phyloP scores from a whole-genome alignment of 2,113 vertebrate species.

The Sceloporus undulatus region DNA sequence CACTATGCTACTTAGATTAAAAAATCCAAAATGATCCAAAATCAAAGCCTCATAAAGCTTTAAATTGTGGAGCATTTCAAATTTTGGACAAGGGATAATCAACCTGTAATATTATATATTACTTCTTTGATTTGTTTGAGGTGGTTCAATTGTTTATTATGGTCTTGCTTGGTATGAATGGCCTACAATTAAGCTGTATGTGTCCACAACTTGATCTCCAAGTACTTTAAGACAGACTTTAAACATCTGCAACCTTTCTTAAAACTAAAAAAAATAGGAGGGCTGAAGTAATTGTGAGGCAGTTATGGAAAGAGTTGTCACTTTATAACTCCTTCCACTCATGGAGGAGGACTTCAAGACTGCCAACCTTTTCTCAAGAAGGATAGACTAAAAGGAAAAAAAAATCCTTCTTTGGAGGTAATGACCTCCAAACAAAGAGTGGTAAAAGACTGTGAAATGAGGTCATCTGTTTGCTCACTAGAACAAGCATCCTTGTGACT shows the following conservation, averaged over 20 bases:
- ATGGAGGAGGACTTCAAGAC: neutral
- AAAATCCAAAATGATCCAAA: too few species aligned
- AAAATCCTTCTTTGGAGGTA: neutral
- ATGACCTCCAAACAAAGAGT: constrained; percentile 5
- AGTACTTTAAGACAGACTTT: neutral
- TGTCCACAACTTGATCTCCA: neutral
- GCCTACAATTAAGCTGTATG: neutral
- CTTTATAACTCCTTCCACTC: neutral
- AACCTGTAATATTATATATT: too few species aligned
- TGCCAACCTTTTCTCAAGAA: neutral
- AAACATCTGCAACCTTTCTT: neutral
- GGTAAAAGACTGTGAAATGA: constrained; percentile 7
- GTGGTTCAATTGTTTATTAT: too few species aligned
- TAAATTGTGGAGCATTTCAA: too few species aligned
- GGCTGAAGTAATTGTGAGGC: neutral
- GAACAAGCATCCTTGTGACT: constrained; percentile 7
- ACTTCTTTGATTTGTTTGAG: too few species aligned
- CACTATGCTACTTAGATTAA: too few species aligned
- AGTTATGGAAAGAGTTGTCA: neutral
- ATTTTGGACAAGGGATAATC: too few species aligned
- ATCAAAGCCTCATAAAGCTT: too few species aligned
- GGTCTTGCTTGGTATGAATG: too few species aligned
- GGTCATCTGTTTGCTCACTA: constrained; percentile 32
- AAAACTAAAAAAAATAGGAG: neutral
- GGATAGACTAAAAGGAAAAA: neutral